Evolutionary conservation across 2,797 vertebrate genomes (phyloP).

Genomic region (Champsocephalus gunnari): DNA sequence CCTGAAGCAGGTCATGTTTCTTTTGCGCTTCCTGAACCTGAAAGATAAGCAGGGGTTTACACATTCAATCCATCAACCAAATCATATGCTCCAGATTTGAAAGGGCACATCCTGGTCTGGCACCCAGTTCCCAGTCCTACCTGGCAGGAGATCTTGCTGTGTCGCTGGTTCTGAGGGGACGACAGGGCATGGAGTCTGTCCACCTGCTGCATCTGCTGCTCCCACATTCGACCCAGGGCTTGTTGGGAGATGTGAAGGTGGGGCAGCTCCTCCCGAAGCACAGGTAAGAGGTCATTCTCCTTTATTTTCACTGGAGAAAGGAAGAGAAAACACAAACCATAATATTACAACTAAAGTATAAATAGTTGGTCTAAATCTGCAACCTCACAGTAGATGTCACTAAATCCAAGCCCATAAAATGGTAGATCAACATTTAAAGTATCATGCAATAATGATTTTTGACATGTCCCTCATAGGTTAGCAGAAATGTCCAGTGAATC

Average conservation of each 20-base stretch:
- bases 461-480: background rate
- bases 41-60: background rate
- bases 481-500: background rate
- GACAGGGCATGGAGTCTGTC: conserved; percentile 81
- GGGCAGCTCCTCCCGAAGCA: conserved; percentile 91
- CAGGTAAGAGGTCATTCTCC: conserved; percentile 88
- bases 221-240: conserved; percentile 90
- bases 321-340: background rate
- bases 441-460: background rate
- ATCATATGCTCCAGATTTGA: background rate
- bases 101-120: background rate
- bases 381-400: background rate
- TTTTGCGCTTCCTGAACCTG: conserved; percentile 91
- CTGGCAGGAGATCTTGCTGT: conserved; percentile 84
- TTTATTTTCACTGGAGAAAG: conserved; percentile 86
- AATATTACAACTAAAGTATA: background rate
- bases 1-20: conserved; percentile 90
- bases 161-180: conserved; percentile 74
- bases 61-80: background rate
- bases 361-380: background rate
- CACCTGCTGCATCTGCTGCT: conserved; percentile 89
- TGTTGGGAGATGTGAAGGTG: conserved; percentile 88
- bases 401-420: background rate
- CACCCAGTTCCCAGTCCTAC: conserved; percentile 70
- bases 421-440: background rate